Base-by-base conservation (phyloP, 2,888 invertebrate genomes). In the Yponomeuta evonymella region DNA sequence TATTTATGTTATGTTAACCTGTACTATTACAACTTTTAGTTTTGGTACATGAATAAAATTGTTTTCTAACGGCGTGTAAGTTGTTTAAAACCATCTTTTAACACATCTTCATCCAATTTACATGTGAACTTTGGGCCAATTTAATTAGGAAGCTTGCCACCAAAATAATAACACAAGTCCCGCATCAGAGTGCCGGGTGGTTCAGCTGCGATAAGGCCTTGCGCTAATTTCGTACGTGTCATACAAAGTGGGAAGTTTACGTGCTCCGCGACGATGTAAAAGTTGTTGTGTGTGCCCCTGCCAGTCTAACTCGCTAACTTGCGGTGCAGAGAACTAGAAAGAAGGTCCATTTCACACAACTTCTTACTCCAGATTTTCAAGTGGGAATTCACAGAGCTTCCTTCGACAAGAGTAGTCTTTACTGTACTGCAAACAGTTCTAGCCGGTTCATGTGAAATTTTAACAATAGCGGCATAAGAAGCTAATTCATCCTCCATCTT, bases 211-310 rank as follows among this genome's bases (percentile, higher is more conserved):
- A 69, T 69, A 69, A 69, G 68, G 67, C 68, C 71, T 51, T 69
- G 70, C 72, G 72, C 72, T 73, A 72, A 73, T 73, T 73, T 72
- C 71, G 73, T 66, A 70, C 71, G 72, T 73, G 71, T 73, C 72
- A 71, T 71, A 69, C 72, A 70, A 73, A 73, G 73, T 73, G 72
- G 72, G 51, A 73, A 73, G 73, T 73, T 73, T 69, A 65, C 73
- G 71, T 71, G 73, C 51, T 48, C 69, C 70, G 68, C 36, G 51
- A 64, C 64, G 69, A 71, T 73, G 73, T 72, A 73, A 73, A 73
- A 73, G 73, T 73, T 73, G 70, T 70, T 67, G 70, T 58, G 70
- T 58, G 65, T 70, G 36, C 67, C 6, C 43, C 43, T 36, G 23
- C 36, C 67, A 36, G 33, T n/a, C 51, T 67, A 36, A 29, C 23